A percentile compares a stretch with the other conserved stretches of the same genome.
Conservation (phyloP, 2,888 invertebrate species). For the Oscheius sp. region DNA sequence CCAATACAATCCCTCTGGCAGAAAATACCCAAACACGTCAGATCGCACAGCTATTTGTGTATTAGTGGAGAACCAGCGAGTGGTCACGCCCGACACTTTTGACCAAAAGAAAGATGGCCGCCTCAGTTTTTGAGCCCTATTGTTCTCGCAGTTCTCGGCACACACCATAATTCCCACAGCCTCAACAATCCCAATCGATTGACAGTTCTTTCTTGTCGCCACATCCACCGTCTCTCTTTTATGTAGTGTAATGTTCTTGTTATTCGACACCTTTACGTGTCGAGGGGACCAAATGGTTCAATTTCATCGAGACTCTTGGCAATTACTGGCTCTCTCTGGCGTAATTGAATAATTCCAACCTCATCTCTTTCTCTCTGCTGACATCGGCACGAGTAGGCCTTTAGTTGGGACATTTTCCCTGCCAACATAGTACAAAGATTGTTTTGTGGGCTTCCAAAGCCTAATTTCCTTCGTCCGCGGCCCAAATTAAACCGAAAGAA, state of each 20-base stretch:
- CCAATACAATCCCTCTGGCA: not conserved
- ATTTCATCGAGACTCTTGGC: not conserved
- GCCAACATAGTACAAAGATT: not conserved
- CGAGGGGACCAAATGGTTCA: not conserved
- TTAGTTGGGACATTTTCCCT: too few relatives aligned
- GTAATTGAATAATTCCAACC: constrained; percentile 1
- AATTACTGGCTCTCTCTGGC: constrained; percentile 1
- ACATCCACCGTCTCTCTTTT: not conserved
- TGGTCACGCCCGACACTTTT: constrained; percentile 13
- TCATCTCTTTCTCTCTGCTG: not conserved
- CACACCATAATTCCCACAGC: too few relatives aligned
- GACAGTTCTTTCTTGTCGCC: not conserved
- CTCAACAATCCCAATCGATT: not conserved
- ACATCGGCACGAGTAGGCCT: not conserved
- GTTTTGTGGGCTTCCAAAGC: not conserved
- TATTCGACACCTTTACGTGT: constrained; percentile 20
- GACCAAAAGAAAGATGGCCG: not conserved
- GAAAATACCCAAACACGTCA: not conserved
- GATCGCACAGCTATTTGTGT: constrained; percentile 17
- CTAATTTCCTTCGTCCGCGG: not conserved
- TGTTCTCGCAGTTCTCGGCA: too few relatives aligned
- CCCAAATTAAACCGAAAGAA: not conserved
- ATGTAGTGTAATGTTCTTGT: constrained; percentile 9
- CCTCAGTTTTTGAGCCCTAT: not conserved
- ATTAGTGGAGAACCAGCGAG: not conserved